phyloP scores from a whole-genome alignment of 2,888 invertebrate genomes.

The Chrysodeixis includens region DNA sequence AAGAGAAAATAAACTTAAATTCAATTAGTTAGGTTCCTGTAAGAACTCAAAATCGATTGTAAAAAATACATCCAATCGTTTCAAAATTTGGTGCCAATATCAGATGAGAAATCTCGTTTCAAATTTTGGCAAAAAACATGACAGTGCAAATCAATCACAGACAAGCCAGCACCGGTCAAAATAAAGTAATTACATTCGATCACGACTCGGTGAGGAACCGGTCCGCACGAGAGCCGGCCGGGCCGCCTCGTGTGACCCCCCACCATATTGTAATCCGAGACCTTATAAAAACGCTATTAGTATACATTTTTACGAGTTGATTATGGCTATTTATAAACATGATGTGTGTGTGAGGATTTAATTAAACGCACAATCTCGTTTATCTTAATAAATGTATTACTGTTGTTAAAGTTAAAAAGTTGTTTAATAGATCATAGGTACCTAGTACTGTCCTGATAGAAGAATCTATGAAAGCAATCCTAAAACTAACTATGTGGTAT shows the following conservation, averaged over 20 bases:
- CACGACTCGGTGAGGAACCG: constrained; percentile 27
- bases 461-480: constrained; percentile 15
- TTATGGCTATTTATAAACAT: constrained; percentile 38
- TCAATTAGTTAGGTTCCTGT: no score
- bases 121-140: constrained; percentile 4
- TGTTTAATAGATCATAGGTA: background rate
- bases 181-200: constrained; percentile 35
- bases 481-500: constrained; percentile 45
- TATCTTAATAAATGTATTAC: background rate
- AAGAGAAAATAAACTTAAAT: background rate
- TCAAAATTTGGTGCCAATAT: background rate
- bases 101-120: constrained; percentile 2
- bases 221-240: constrained; percentile 18
- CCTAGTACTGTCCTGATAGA: constrained; percentile 22
- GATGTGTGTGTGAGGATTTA: constrained; percentile 12
- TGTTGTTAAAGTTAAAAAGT: background rate
- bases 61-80: background rate
- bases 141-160: constrained; percentile 1
- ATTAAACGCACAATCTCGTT: constrained; percentile 9
- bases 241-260: constrained; percentile 16
- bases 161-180: constrained; percentile 13
- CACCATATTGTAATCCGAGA: constrained; percentile 12
- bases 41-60: background rate
- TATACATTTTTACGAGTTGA: constrained; percentile 12
- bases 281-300: constrained; percentile 14